Percentiles rank a stretch among this genome's conserved stretches.
These are phyloP conservation scores for Anas flavirostris DNA, from an alignment of 2,797 vertebrate species.

Conservation along the genomic window DNA sequence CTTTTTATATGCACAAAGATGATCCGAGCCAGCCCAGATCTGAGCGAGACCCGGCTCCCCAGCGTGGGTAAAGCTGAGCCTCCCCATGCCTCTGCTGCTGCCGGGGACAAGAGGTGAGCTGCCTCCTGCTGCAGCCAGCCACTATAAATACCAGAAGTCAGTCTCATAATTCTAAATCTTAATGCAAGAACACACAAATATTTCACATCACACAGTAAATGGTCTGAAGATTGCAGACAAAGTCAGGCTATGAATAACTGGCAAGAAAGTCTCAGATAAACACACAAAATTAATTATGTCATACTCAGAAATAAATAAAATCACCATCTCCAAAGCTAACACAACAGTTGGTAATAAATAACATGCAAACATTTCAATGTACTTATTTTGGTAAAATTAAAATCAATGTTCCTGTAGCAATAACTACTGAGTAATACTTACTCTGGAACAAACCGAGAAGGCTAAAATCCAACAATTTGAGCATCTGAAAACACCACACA, in stretches of 20 bases:
- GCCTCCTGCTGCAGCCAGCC: not conserved
- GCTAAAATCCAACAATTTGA: constrained; percentile 41
- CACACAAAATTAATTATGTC: constrained; percentile 44
- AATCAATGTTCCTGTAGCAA: constrained; percentile 49
- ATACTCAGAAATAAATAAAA: constrained; percentile 48
- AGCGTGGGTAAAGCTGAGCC: not conserved
- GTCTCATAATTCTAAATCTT: constrained; percentile 10
- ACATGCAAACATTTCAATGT: constrained; percentile 46
- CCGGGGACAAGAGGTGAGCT: not conserved
- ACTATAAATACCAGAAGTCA: constrained; percentile 44
- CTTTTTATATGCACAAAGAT: not conserved
- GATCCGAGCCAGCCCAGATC: not conserved
- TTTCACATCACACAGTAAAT: constrained; percentile 42
- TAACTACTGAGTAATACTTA: constrained; percentile 59
- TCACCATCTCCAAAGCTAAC: not conserved
- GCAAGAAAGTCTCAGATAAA: constrained; percentile 57
- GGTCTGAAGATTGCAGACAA: constrained; percentile 53
- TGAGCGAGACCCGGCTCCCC: not conserved
- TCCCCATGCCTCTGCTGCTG: not conserved
- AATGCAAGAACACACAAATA: constrained; percentile 41
- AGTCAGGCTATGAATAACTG: constrained; percentile 61
- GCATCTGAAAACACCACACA: constrained; percentile 12
- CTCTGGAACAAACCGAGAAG: constrained; percentile 8
- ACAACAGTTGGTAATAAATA: constrained; percentile 61
- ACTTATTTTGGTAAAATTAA: constrained; percentile 66